Conservation (phyloP, 1,140 invertebrate species). For the Drosophila grimshawi region DNA sequence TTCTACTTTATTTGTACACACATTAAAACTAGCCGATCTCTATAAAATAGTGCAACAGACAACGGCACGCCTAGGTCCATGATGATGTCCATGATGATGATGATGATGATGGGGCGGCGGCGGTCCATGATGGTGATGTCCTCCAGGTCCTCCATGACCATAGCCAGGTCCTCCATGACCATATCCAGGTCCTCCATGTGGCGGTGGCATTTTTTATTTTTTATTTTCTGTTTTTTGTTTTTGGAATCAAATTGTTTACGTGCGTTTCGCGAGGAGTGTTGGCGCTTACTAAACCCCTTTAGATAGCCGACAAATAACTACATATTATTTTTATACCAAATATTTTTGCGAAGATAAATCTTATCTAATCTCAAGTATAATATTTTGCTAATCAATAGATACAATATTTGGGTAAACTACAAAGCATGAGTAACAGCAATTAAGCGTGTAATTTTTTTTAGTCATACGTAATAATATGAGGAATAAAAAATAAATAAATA, state of each 20-base stretch:
- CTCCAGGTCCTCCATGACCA: constrained; percentile 33
- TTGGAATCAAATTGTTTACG: neutral
- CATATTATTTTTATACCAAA: constrained; percentile 1
- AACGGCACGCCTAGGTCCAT: constrained; percentile 31
- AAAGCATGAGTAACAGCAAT: constrained; percentile 24
- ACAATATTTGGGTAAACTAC: constrained; percentile 21
- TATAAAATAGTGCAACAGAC: constrained; percentile 66
- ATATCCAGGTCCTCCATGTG: constrained; percentile 41
- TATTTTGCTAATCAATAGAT: constrained; percentile 29
- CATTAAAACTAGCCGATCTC: constrained; percentile 39
- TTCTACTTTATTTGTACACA: constrained; percentile 41
- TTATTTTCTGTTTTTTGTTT: neutral
- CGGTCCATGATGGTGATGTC: constrained; percentile 27
- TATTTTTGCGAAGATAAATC: constrained; percentile 16
- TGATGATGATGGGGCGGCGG: constrained; percentile 3
- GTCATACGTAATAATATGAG: constrained; percentile 8
- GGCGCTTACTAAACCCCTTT: constrained; percentile 16
- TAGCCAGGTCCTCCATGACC: constrained; percentile 15
- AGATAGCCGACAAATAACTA: constrained; percentile 4
- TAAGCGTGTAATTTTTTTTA: constrained; percentile 12
- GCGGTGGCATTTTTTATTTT: constrained; percentile 12
- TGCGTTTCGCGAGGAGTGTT: constrained; percentile 7
- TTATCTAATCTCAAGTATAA: constrained; percentile 35
- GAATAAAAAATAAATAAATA: neutral
- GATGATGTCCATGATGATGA: constrained; percentile 45